phyloP scores from a whole-genome alignment of 1,140 invertebrate genomes.

The Solen grandis region DNA sequence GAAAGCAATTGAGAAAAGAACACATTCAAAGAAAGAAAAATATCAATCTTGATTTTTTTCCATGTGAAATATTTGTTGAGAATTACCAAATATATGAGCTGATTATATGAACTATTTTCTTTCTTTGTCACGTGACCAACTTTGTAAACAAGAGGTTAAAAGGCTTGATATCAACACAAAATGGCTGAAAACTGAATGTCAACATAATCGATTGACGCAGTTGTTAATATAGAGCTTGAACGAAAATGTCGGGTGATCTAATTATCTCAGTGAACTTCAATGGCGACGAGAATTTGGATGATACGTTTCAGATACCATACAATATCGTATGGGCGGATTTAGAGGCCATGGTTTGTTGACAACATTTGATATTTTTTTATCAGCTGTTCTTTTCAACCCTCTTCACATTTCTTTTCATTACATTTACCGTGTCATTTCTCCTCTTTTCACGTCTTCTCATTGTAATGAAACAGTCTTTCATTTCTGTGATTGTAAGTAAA shows the following conservation, averaged over 20 bases:
- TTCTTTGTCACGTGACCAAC: conserved; percentile 24
- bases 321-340: conserved; percentile 57
- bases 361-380: neutral
- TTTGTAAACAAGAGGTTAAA: conserved; percentile 37
- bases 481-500: neutral
- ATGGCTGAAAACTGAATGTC: conserved; percentile 35
- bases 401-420: neutral
- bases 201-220: conserved; percentile 28
- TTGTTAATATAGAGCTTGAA: neutral
- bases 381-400: too few relatives aligned
- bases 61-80: neutral
- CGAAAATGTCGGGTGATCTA: conserved; percentile 21
- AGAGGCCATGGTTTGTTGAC: conserved; percentile 58
- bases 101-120: neutral
- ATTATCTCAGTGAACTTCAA: conserved; percentile 30
- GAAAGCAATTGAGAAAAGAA: neutral
- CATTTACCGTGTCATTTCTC: neutral
- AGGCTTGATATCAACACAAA: conserved; percentile 44
- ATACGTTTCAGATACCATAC: conserved; percentile 40
- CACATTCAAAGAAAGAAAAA: neutral
- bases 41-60: neutral
- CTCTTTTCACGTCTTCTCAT: neutral
- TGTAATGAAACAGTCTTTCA: neutral
- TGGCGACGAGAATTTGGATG: conserved; percentile 43
- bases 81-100: neutral